Percentiles rank a stretch among this genome's conserved stretches.
phyloP scores from a whole-genome alignment of 2,113 vertebrate genomes.

The Mustela nigripes region DNA sequence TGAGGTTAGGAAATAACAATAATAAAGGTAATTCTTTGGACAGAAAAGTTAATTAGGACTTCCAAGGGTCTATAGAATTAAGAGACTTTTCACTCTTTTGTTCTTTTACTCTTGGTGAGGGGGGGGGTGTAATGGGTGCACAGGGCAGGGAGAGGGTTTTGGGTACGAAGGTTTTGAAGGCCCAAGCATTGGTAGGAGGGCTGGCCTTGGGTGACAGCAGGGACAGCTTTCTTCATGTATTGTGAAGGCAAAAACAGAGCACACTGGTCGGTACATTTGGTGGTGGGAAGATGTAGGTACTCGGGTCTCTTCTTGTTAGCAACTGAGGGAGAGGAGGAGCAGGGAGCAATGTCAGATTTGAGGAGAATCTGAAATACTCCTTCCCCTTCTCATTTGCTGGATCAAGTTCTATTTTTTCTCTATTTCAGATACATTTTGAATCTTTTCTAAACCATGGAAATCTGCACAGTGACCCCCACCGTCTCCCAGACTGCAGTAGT shows the following conservation, averaged over 20 bases:
- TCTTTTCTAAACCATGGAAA: neutral
- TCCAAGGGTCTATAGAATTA: neutral
- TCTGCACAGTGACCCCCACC: neutral
- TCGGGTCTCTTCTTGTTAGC: neutral
- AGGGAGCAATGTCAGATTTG: neutral
- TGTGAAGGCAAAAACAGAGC: fast-evolving
- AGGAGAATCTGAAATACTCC: neutral
- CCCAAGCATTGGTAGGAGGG: neutral
- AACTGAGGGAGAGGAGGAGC: neutral
- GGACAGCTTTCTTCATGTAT: neutral
- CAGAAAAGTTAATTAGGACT: neutral
- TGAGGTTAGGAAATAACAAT: neutral
- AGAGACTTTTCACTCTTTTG: neutral
- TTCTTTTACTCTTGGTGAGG: neutral
- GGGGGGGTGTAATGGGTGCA: neutral
- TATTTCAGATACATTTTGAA: neutral
- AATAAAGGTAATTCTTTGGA: neutral
- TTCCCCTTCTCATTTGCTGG: neutral
- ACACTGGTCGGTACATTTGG: fast-evolving
- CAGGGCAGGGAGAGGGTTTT: neutral
- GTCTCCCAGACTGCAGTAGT: neutral
- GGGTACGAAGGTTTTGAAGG: neutral
- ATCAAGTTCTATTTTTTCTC: neutral
- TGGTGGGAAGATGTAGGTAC: no score
- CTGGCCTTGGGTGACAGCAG: neutral